Percentiles rank a stretch among this genome's conserved stretches.
phyloP scores from a whole-genome alignment of 2,888 invertebrate species.

The Lottia gigantea region DNA sequence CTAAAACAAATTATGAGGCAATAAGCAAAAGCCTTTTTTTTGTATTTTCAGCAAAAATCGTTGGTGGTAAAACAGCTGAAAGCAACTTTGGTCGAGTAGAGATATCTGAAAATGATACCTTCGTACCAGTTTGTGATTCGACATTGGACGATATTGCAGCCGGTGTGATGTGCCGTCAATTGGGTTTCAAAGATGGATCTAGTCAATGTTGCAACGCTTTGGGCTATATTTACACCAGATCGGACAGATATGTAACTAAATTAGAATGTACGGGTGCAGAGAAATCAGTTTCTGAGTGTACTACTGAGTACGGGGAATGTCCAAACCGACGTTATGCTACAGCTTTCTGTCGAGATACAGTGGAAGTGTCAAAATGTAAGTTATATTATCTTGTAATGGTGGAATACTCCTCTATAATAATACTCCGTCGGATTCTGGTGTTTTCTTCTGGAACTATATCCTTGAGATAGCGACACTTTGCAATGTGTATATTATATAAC shows the following conservation, averaged over 20 bases:
- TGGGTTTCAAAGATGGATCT: slow-evolving; percentile 71
- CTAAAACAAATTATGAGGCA: too few species aligned
- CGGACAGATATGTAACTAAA: slow-evolving; percentile 29
- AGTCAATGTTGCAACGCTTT: slow-evolving; percentile 48
- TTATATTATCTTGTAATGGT: not conserved
- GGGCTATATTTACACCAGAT: slow-evolving; percentile 27
- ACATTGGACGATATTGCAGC: slow-evolving; percentile 78
- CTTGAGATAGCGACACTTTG: too few species aligned
- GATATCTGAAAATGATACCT: slow-evolving; percentile 70
- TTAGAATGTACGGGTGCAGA: slow-evolving; percentile 46
- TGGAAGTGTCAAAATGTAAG: too few species aligned
- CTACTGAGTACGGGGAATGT: slow-evolving; percentile 33
- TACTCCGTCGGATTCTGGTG: too few species aligned
- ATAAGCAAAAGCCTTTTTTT: too few species aligned
- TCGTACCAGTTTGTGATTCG: slow-evolving; percentile 81
- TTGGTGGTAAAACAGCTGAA: slow-evolving; percentile 24
- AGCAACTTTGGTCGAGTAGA: slow-evolving; percentile 48
- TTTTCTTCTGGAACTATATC: too few species aligned
- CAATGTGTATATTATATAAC: too few species aligned
- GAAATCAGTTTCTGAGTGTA: slow-evolving; percentile 36
- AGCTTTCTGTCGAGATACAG: slow-evolving; percentile 29
- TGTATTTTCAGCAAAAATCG: slow-evolving; percentile 45
- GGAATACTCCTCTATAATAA: too few species aligned
- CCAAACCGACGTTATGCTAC: slow-evolving; percentile 40
- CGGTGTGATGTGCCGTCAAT: slow-evolving; percentile 76